These are phyloP conservation scores for Ceyx cyanopectus DNA, from an alignment of 2,113 vertebrate genomes.

Conservation along the genomic window DNA sequence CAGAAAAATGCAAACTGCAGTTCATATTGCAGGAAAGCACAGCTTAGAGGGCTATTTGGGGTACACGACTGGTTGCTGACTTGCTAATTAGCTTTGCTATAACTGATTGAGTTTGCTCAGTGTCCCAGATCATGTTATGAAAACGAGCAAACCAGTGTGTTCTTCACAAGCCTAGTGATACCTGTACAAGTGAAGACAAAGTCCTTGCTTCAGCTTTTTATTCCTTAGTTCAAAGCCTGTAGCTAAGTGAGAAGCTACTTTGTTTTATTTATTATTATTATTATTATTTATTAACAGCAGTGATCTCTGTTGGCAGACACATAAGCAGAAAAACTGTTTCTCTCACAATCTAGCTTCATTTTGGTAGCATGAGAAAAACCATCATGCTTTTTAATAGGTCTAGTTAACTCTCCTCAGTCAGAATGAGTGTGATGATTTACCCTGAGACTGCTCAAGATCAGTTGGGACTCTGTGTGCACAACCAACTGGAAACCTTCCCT, in stretches of 20 bases:
- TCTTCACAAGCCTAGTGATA: background rate
- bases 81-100: background rate
- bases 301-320: background rate
- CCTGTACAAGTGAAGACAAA: background rate
- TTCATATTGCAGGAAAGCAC: background rate
- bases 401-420: background rate
- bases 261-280: background rate
- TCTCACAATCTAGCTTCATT: background rate
- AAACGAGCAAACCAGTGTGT: background rate
- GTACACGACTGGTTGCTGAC: background rate
- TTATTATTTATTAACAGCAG: background rate
- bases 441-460: background rate
- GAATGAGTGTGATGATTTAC: background rate
- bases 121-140: background rate
- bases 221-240: background rate
- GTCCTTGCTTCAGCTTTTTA: background rate
- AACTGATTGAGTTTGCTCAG: background rate
- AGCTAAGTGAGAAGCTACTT: background rate
- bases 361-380: background rate
- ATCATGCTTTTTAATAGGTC: background rate
- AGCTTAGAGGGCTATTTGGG: background rate
- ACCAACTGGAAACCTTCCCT: background rate
- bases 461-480: background rate
- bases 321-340: background rate
- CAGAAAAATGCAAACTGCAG: conserved; percentile 14